These are phyloP conservation scores for Plagodis dolabraria DNA, from an alignment of 2,888 invertebrate species.

Conservation along the genomic window DNA sequence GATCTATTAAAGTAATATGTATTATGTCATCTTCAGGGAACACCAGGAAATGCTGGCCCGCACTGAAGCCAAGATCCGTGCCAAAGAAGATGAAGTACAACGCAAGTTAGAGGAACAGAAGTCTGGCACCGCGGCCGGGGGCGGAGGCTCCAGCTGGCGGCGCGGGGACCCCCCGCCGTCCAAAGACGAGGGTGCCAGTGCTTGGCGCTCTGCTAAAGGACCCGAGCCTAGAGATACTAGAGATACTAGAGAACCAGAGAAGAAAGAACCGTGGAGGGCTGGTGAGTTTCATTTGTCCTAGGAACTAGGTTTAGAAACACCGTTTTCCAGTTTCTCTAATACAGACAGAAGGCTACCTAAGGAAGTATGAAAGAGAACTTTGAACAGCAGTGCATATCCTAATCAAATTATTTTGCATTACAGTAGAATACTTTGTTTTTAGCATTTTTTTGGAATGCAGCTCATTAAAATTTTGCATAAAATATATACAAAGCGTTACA, in stretches of 20 bases:
- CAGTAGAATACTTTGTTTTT: no score
- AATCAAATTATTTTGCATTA: no score
- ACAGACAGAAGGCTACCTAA: no score
- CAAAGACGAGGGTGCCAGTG: conserved; percentile 32
- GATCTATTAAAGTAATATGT: background rate
- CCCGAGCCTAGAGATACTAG: conserved; percentile 40
- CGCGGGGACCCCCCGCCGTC: conserved; percentile 50
- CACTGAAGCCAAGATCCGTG: conserved; percentile 86
- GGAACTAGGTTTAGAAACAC: background rate
- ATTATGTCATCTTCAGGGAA: conserved; percentile 69
- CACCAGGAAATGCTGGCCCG: conserved; percentile 88
- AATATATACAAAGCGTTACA: no score
- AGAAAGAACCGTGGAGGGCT: conserved; percentile 64
- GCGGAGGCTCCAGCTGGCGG: conserved; percentile 54
- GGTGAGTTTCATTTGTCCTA: conserved; percentile 57
- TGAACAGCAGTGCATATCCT: no score
- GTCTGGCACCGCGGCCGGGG: conserved; percentile 41
- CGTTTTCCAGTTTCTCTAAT: background rate
- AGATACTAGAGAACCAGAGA: conserved; percentile 50
- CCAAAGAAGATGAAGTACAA: conserved; percentile 89
- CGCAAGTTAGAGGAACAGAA: conserved; percentile 82
- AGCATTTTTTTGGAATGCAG: no score
- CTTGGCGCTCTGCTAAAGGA: conserved; percentile 49
- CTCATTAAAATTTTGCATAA: no score
- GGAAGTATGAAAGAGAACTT: no score